phyloP scores from a whole-genome alignment of 2,113 vertebrate genomes.

The Rattus rattus region DNA sequence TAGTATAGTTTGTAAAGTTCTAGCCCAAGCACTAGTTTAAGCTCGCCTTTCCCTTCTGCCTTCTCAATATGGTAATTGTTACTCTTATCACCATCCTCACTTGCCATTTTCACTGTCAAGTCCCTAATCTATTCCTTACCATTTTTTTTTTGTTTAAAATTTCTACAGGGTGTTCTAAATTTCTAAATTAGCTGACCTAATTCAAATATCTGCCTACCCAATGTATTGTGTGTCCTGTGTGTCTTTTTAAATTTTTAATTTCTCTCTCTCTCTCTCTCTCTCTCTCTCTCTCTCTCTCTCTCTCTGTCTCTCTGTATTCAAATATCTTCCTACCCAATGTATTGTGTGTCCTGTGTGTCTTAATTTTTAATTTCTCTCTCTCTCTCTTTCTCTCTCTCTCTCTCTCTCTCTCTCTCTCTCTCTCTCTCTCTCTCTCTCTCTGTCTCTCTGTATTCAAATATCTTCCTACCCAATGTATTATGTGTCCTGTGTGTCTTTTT shows the following conservation, averaged over 20 bases:
- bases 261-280: neutral
- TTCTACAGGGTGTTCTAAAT: neutral
- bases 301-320: no score
- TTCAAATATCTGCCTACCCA: neutral
- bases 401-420: neutral
- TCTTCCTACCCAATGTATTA: no score
- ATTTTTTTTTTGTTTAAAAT: neutral
- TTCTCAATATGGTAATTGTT: neutral
- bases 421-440: no score
- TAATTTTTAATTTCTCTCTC: no score
- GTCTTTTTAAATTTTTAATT: neutral
- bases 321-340: no score
- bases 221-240: neutral
- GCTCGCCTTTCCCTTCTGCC: neutral
- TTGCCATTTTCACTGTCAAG: slow-evolving; percentile 17
- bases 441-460: no score
- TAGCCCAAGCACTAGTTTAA: neutral
- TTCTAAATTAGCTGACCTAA: slow-evolving; percentile 10
- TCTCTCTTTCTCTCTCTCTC: neutral
- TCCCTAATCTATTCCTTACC: neutral
- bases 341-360: no score
- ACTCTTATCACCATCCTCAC: neutral
- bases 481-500: no score
- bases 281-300: no score
- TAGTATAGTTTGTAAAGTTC: neutral